phyloP scores from a whole-genome alignment of 2,888 invertebrate species.

The Pachymerium ferrugineum region DNA sequence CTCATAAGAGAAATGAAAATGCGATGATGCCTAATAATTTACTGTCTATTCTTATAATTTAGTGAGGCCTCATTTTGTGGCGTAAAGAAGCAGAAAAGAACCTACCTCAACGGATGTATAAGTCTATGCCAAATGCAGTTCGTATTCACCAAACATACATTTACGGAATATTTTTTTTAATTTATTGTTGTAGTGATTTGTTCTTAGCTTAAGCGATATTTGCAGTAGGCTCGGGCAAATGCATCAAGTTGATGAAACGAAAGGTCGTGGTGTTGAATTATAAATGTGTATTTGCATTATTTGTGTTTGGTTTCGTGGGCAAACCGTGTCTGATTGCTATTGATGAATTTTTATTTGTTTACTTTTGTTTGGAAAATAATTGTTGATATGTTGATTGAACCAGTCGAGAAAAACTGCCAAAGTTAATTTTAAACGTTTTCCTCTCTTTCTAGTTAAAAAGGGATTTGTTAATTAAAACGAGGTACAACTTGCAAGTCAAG shows the following conservation, averaged over 20 bases:
- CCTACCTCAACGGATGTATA: too few species aligned
- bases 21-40: not conserved
- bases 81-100: not conserved
- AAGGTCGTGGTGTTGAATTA: too few species aligned
- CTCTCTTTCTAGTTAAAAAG: not conserved
- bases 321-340: not conserved
- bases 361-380: not conserved
- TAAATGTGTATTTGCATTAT: too few species aligned
- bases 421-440: not conserved
- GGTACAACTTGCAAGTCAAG: not conserved
- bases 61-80: conserved; percentile 13
- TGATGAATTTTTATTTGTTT: too few species aligned
- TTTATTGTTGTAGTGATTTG: not conserved
- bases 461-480: not conserved
- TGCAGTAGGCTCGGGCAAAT: not conserved
- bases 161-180: not conserved
- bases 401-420: not conserved
- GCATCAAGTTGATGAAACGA: too few species aligned
- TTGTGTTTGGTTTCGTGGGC: not conserved
- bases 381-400: not conserved
- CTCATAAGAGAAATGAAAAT: too few species aligned
- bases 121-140: too few species aligned
- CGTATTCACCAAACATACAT: too few species aligned
- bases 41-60: not conserved
- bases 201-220: too few species aligned